phyloP scores from a whole-genome alignment of 1,140 invertebrate species.

The Dendroctonus ponderosae region DNA sequence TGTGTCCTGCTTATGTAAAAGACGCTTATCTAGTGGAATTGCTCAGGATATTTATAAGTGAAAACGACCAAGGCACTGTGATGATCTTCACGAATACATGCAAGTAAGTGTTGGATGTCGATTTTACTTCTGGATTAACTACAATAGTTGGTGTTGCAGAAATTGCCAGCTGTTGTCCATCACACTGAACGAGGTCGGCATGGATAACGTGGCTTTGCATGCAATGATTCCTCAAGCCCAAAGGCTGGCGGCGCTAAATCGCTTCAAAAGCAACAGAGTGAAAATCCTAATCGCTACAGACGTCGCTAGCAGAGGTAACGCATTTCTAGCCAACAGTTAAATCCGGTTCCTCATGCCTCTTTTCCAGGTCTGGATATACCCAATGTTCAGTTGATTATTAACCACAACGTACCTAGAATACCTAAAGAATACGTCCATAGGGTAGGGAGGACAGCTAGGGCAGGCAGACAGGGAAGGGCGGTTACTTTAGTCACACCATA shows the following conservation, averaged over 20 bases:
- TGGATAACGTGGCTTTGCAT: slow-evolving; percentile 84
- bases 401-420: slow-evolving; percentile 86
- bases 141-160: slow-evolving; percentile 53
- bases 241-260: slow-evolving; percentile 72
- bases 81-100: slow-evolving; percentile 95
- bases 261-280: slow-evolving; percentile 82
- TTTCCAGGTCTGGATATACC: slow-evolving; percentile 74
- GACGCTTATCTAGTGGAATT: slow-evolving; percentile 93
- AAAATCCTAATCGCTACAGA: slow-evolving; percentile 94
- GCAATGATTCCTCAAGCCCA: slow-evolving; percentile 82
- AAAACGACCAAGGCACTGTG: slow-evolving; percentile 74
- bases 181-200: slow-evolving; percentile 81
- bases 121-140: slow-evolving; percentile 2
- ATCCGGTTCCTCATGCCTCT: background rate
- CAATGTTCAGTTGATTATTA: slow-evolving; percentile 88
- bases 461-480: slow-evolving; percentile 80
- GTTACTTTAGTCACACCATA: slow-evolving; percentile 90
- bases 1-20: slow-evolving; percentile 85
- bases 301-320: slow-evolving; percentile 82
- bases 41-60: slow-evolving; percentile 71
- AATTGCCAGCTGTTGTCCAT: slow-evolving; percentile 83
- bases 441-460: slow-evolving; percentile 93
- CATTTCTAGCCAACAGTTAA: background rate
- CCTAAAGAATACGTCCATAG: slow-evolving; percentile 96
- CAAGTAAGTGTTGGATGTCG: slow-evolving; percentile 63